phyloP scores from a whole-genome alignment of 2,113 vertebrate species.

The Eulemur rufifrons region DNA sequence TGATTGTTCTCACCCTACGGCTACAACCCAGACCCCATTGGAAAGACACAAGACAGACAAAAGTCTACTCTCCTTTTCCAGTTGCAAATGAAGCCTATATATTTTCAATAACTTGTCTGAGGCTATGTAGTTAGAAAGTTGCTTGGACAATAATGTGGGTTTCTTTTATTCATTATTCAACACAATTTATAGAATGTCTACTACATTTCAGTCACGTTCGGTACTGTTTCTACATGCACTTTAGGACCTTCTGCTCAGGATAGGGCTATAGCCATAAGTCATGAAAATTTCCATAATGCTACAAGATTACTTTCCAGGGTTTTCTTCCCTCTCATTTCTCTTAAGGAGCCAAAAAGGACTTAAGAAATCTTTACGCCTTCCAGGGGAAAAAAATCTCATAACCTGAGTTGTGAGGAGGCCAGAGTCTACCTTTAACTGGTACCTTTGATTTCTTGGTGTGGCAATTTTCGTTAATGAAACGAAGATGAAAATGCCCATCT shows the following conservation, averaged over 20 bases:
- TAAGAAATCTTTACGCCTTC: not conserved
- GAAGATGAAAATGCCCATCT: not conserved
- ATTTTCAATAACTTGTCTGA: not conserved
- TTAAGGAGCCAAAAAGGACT: not conserved
- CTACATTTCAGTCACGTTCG: not conserved
- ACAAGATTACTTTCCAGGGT: not conserved
- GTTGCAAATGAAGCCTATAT: not conserved
- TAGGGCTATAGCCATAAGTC: not conserved
- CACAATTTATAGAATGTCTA: not conserved
- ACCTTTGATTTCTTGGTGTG: not conserved
- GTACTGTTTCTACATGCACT: not conserved
- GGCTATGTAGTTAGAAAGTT: not conserved
- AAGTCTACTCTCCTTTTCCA: not conserved
- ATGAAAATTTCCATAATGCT: not conserved
- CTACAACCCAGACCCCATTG: not conserved
- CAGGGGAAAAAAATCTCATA: not conserved
- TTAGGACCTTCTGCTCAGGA: not conserved
- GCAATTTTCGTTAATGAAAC: not conserved
- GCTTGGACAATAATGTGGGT: not conserved
- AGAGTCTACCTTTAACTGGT: not conserved
- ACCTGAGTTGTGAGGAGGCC: not conserved
- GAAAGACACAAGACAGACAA: not conserved
- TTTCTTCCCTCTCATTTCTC: not conserved
- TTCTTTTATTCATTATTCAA: not conserved
- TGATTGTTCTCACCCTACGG: not conserved